Evolutionary conservation across 2,888 invertebrate species (phyloP), one percentile per base, ranked within the genome.

Genomic region (Archips xylosteana): DNA sequence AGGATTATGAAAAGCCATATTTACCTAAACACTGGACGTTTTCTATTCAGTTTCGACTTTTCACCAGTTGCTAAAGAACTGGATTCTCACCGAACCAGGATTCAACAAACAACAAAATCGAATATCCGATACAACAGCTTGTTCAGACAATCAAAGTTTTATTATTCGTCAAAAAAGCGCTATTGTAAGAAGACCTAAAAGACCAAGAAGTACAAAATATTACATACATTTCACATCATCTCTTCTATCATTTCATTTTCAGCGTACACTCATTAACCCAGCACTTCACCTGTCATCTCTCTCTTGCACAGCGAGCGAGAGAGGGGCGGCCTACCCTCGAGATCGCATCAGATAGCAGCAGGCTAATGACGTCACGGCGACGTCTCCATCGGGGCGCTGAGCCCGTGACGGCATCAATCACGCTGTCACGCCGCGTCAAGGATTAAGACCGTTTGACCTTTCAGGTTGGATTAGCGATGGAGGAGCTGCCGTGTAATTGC

Each of bases 371-470:
- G 71, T 71, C 47, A 42, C 5, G 63, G 64, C 70, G 59, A 57
- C 49, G 68, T 73, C 72, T 73, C 62, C 72, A 57, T 72, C 45
- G 47, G 23, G 61, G 8, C 45, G 67, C 39, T 39, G 15, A 66
- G 69, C 34, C 67, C 57, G 63, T 69, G 73, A 60, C 68, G 68
- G 64, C 73, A 73, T 73, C 73, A 64, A 73, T 73, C 73, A 73
- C 57, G 32, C 42, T 63, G 72, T 69, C 73, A 42, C 70, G 63
- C 36, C 70, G 61, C 68, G 61, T 67, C 71, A 49, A 36, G 59
- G 49, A 69, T 73, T 69, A 73, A 73, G 68, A 71, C 65, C 71
- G 68, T 73, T 73, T 73, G 73, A 73, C 73, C 73, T 68, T 73
- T 65, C 71, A 60, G 49, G 71, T 66, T 59, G 59, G 73, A 51